Percentiles rank a stretch among this genome's conserved stretches.
Evolutionary conservation across 2,113 vertebrate genomes (phyloP).

Genomic region (Alectura lathami): DNA sequence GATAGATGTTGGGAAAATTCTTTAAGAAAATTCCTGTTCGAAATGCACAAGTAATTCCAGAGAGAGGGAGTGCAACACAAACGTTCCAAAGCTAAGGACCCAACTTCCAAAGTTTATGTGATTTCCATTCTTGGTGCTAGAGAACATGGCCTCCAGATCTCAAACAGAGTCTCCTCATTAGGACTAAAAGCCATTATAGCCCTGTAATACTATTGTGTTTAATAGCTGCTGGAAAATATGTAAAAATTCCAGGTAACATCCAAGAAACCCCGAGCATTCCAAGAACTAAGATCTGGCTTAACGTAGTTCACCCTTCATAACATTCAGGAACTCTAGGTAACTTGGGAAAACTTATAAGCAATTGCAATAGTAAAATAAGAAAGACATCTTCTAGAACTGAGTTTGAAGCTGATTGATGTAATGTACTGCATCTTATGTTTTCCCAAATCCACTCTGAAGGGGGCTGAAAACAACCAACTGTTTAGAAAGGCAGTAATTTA

Average conservation of each 20-base stretch:
- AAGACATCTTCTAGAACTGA: background rate
- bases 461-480: constrained; percentile 10
- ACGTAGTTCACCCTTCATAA: background rate
- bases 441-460: background rate
- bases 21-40: background rate
- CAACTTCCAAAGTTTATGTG: background rate
- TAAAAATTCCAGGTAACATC: background rate
- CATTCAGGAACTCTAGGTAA: background rate
- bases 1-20: background rate
- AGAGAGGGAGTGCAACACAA: too few relatives aligned
- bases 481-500: constrained; percentile 52
- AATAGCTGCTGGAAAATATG: background rate
- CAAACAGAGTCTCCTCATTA: background rate
- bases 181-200: background rate
- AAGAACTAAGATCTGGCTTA: background rate
- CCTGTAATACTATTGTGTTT: background rate
- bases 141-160: background rate
- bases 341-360: accelerated
- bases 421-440: background rate
- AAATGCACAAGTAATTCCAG: background rate
- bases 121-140: background rate
- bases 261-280: background rate
- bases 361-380: background rate
- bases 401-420: background rate
- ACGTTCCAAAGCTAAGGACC: background rate